Evolutionary conservation across 2,888 invertebrate species (phyloP), one percentile per base, ranked within the genome.

Genomic region (Acanthococcus lagerstroemiae): DNA sequence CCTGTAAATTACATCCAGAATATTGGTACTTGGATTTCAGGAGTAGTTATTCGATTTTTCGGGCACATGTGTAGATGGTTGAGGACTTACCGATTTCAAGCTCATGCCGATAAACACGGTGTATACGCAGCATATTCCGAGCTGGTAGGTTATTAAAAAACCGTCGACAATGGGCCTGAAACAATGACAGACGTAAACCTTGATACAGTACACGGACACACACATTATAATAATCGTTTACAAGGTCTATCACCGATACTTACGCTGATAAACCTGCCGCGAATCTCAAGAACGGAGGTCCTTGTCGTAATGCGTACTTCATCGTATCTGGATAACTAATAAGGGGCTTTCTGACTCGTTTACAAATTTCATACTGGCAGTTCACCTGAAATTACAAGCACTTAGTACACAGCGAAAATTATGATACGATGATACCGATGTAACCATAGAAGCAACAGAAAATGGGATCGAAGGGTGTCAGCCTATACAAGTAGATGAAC

Each of bases 71-170:
- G n/a, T n/a, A n/a, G n/a, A n/a, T n/a, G n/a, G n/a, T n/a, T 37
- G 3, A 37, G 2, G 3, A 37, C 24, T 15, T 65, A 82, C 79
- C 81, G 82, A 76, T 68, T 83, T 80, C 24, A 88, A 72, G 74
- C 84, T 88, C 67, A 82, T 81, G 0, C 86, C 83, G 55, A 89
- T 83, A 75, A 90, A 90, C 21, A 90, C 84, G 68, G 88, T 82
- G 78, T 91, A 93, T 21, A 92, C 88, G 74, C 88, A 88, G 76
- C 93, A 93, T 72, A 92, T 88, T 66, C 93, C 93, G 69, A 92
- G 78, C 77, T 94, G 93, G 75, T 92, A 92, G 37, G 88, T 80
- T 71, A 90, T 83, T 69, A 87, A 80, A 76, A 87, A 87, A 55
- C 82, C 77, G 74, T 86, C 85, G 46, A 85, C 84, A 55, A 84